These are phyloP conservation scores for Ovis aries DNA, from an alignment of 2,113 vertebrate genomes.

Conservation along the genomic window DNA sequence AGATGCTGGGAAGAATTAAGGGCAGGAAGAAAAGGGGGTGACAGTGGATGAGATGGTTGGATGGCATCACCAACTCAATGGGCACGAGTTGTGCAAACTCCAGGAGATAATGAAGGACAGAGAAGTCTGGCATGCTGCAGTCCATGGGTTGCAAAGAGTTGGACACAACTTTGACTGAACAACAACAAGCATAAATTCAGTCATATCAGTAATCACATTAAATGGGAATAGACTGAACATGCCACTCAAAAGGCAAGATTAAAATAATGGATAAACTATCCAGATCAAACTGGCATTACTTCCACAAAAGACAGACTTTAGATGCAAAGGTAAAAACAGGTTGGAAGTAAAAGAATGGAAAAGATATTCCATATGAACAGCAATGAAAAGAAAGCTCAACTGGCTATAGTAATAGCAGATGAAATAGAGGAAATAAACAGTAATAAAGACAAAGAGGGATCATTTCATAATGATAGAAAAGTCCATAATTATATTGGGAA, in stretches of 20 bases:
- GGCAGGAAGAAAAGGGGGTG: not conserved
- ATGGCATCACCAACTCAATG: not conserved
- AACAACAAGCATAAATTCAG: not conserved
- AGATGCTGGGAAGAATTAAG: not conserved
- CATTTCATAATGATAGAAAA: not conserved
- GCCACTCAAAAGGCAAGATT: not conserved
- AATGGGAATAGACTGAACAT: not conserved
- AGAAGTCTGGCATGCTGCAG: not conserved
- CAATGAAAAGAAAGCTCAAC: not conserved
- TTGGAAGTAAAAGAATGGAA: not conserved
- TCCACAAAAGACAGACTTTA: slow-evolving; percentile 24
- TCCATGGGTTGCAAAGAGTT: not conserved
- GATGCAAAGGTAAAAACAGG: not conserved
- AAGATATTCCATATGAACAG: not conserved
- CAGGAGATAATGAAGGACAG: not conserved
- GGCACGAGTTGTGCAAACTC: not conserved
- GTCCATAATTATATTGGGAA: not conserved
- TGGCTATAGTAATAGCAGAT: not conserved
- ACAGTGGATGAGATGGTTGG: not conserved
- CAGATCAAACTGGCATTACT: not conserved
- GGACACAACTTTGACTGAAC: not conserved
- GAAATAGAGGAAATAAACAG: not conserved
- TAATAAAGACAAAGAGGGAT: not conserved
- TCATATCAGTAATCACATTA: not conserved
- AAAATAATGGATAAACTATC: not conserved